These are phyloP conservation scores for Capromys pilorides DNA, from an alignment of 2,797 vertebrate genomes.

Conservation along the genomic window DNA sequence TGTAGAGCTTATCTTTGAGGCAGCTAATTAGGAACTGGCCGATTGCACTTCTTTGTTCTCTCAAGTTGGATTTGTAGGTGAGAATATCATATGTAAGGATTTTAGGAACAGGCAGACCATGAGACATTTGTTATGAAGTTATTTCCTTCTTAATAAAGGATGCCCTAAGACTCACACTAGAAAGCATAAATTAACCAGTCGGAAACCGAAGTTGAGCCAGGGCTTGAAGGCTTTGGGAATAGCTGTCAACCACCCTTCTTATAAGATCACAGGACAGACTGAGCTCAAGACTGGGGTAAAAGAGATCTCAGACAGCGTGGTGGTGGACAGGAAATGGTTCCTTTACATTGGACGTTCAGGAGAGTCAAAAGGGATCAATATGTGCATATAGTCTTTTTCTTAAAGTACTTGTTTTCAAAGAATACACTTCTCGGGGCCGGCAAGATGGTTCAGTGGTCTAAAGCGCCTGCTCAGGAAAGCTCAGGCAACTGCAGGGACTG, in stretches of 20 bases:
- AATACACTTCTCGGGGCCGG: background rate
- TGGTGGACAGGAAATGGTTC: background rate
- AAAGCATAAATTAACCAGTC: background rate
- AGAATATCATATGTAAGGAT: background rate
- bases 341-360: background rate
- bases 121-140: slow-evolving; percentile 19
- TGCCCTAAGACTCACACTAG: background rate
- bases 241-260: background rate
- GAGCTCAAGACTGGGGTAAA: background rate
- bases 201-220: background rate
- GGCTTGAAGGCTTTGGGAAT: background rate
- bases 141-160: slow-evolving; percentile 37
- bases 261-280: background rate
- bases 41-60: background rate
- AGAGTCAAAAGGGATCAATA: slow-evolving; percentile 9
- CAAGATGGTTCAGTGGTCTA: too few relatives aligned
- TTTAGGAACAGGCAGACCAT: background rate
- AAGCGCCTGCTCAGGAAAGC: too few relatives aligned
- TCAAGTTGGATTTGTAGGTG: background rate
- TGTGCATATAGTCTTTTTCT: background rate
- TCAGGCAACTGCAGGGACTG: too few relatives aligned
- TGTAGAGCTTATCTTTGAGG: background rate
- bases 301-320: background rate
- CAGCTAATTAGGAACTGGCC: background rate
- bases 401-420: slow-evolving; percentile 27